Base-by-base conservation (phyloP, 2,797 vertebrate species). In the Decapterus maruadsi region DNA sequence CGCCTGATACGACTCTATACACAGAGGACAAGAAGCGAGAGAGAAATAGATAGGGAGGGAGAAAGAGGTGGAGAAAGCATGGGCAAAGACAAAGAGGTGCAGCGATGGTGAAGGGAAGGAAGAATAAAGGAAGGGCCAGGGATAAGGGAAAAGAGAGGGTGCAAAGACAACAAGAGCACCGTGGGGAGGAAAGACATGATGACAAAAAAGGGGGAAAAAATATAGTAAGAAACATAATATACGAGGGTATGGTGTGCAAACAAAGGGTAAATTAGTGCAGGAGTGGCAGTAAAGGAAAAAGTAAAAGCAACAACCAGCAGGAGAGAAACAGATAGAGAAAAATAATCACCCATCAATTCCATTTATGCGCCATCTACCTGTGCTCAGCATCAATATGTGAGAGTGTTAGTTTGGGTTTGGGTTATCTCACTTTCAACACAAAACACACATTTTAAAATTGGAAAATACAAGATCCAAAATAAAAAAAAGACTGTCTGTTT, bases 1-100 rank as follows among this genome's bases (percentile, higher is more conserved):
- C 98, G 96, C 88, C 98, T 96, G 88, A 99, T 99, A 75, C 98
- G 98, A 93, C 98, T 99, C 98, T 99, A 83, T 55, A 65, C 72
- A 67, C 77, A 70, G 61, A 68, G 74, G 63, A 73, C n/a, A 75
- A 66, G 72, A 77, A 68, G 69, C 20, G 16, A 51, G 84, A 76
- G 16, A 42, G 65, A 54, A 34, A 46, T 31, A 43, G 69, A 40
- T n/a, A 51, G 60, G 34, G 38, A 31, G 58, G 60, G 60, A 36
- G 12, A 46, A 56, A 36, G 69, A 60, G 69, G 57, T 17, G 36
- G 57, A 48, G 63, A 43, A 26, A 36, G 67, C 36, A 56, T 50
- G 67, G 82, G 19, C 26, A 56, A 40, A 77, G 72, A 74, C 36
- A 73, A 16, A 31, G 57, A 69, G 59, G 68, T 61, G 56, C 42